phyloP scores from a whole-genome alignment of 1,140 invertebrate genomes.

The Cherax destructor region DNA sequence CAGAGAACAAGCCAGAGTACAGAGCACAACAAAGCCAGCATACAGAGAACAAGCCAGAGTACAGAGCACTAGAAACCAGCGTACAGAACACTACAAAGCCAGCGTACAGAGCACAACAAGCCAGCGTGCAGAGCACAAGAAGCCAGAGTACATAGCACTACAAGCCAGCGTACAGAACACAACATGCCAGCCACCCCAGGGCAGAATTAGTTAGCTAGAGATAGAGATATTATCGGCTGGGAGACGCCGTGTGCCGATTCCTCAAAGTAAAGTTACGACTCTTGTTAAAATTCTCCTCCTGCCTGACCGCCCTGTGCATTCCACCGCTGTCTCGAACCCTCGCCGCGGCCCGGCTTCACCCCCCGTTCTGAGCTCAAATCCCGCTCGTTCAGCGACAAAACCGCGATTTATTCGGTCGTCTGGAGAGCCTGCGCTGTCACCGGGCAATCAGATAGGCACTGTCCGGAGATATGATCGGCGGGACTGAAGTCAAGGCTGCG shows the following conservation, averaged over 20 bases:
- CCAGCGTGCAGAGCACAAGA: no score
- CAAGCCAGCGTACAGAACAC: no score
- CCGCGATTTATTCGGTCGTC: neutral
- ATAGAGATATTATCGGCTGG: constrained; percentile 58
- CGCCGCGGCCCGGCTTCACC: no score
- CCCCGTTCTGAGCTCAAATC: neutral
- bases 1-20: no score
- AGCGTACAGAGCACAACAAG: no score
- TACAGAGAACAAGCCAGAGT: no score
- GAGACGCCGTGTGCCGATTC: constrained; percentile 43
- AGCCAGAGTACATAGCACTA: no score
- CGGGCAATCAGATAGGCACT: neutral
- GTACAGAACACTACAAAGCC: no score
- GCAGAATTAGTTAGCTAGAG: constrained; percentile 32
- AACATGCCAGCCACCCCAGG: neutral
- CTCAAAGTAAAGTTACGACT: constrained; percentile 42
- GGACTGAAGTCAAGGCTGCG: constrained; percentile 10
- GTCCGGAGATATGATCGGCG: neutral
- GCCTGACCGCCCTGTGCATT: constrained; percentile 27
- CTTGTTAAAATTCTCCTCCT: constrained; percentile 55
- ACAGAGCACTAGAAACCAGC: no score
- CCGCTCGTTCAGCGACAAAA: neutral
- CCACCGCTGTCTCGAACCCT: constrained; percentile 14
- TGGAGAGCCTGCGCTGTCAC: neutral
- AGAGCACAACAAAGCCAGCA: no score